These are phyloP conservation scores for Cirrhinus molitorella DNA, from an alignment of 2,797 vertebrate genomes.

Conservation along the genomic window DNA sequence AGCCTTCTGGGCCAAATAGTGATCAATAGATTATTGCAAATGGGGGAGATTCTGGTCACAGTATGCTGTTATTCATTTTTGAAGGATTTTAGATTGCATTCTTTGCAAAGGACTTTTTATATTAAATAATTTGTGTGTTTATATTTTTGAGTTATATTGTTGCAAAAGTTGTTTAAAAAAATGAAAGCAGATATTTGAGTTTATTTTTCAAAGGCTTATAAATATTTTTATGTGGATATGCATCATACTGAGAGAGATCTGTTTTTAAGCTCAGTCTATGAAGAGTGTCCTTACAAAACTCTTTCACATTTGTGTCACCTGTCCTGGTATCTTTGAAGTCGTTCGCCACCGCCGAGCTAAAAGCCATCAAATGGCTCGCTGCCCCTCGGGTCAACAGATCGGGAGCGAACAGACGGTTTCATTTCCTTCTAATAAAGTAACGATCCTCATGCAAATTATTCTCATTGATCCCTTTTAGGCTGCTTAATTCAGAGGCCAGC, in stretches of 20 bases:
- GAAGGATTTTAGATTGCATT: background rate
- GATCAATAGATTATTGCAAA: slow-evolving; percentile 17
- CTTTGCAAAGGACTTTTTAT: background rate
- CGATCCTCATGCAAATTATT: slow-evolving; percentile 34
- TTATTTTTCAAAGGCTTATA: background rate
- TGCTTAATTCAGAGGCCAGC: slow-evolving; percentile 46
- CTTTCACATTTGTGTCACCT: slow-evolving; percentile 19
- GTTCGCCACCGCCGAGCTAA: background rate
- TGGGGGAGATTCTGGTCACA: background rate
- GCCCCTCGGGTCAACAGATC: slow-evolving; percentile 16
- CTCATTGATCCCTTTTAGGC: slow-evolving; percentile 36
- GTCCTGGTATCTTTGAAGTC: slow-evolving; percentile 20
- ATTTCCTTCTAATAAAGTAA: slow-evolving; percentile 42
- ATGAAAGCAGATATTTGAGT: background rate
- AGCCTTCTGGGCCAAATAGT: background rate
- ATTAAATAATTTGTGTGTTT: background rate
- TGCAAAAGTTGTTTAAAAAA: background rate
- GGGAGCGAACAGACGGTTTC: slow-evolving; percentile 19
- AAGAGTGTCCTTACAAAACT: background rate
- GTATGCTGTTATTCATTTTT: background rate
- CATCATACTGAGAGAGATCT: background rate
- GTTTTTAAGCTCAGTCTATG: too few relatives aligned
- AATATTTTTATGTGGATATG: background rate
- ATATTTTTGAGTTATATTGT: background rate
- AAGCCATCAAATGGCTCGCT: slow-evolving; percentile 33